A percentile compares a stretch with the other conserved stretches of the same genome.
phyloP scores from a whole-genome alignment of 1,140 invertebrate species.

The Drosophila carrolli region DNA sequence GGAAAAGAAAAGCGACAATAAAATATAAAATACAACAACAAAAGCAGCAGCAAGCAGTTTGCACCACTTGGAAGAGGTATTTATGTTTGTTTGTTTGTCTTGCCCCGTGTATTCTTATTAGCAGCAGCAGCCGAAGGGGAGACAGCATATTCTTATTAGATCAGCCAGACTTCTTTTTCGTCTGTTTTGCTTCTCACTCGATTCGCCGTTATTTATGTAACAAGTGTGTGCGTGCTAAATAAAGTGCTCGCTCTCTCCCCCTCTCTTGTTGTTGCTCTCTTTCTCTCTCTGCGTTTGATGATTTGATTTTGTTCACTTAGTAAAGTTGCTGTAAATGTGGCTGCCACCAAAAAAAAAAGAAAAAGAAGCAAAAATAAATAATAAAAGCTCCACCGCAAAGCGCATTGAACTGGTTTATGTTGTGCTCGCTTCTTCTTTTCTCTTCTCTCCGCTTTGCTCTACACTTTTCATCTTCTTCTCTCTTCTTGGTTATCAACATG shows the following conservation, averaged over 20 bases:
- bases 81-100: constrained; percentile 29
- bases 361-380: constrained; percentile 31
- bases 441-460: constrained; percentile 24
- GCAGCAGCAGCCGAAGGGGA: neutral
- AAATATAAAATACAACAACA: constrained; percentile 55
- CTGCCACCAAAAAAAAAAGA: constrained; percentile 22
- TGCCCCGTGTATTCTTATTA: constrained; percentile 7
- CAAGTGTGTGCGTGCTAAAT: constrained; percentile 78
- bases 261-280: neutral
- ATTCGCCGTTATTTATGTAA: constrained; percentile 82
- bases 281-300: constrained; percentile 49
- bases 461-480: constrained; percentile 14
- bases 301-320: constrained; percentile 54
- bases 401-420: constrained; percentile 79
- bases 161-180: constrained; percentile 65
- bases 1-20: constrained; percentile 49
- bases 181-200: constrained; percentile 66
- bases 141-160: constrained; percentile 61
- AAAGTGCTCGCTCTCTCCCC: constrained; percentile 48
- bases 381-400: constrained; percentile 61
- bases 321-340: constrained; percentile 37
- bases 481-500: constrained; percentile 67
- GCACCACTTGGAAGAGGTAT: constrained; percentile 71
- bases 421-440: constrained; percentile 42
- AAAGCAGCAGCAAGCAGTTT: constrained; percentile 63